Evolutionary conservation across 1,140 invertebrate species (phyloP).

Genomic region (Centruroides sculpturatus): DNA sequence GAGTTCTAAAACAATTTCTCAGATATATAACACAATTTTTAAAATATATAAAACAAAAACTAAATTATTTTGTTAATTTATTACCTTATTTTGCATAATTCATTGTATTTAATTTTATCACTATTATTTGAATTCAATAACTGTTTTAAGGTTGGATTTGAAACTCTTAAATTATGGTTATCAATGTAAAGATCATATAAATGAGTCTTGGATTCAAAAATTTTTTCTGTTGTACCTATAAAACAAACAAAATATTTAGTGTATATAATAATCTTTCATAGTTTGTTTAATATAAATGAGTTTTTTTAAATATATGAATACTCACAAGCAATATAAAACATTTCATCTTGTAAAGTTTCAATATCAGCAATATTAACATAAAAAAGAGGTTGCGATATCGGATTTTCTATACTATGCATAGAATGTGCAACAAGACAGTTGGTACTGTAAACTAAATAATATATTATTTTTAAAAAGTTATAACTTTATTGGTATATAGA

Average conservation of each 20-base stretch:
- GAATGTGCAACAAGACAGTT: conserved; percentile 30
- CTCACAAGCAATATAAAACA: conserved; percentile 32
- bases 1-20: neutral
- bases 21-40: neutral
- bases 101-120: conserved; percentile 13
- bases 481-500: too few relatives aligned
- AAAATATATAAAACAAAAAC: neutral
- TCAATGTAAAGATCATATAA: conserved; percentile 33
- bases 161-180: conserved; percentile 15
- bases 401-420: conserved; percentile 22
- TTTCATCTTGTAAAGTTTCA: conserved; percentile 29
- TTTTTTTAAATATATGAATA: conserved; percentile 1
- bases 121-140: conserved; percentile 7
- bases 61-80: neutral
- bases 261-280: neutral
- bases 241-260: neutral
- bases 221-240: conserved; percentile 34
- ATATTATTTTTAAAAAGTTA: too few relatives aligned
- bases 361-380: conserved; percentile 36
- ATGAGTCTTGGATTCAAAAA: conserved; percentile 32
- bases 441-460: conserved; percentile 32
- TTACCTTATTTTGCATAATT: conserved; percentile 13
- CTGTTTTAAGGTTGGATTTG: conserved; percentile 9
- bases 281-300: neutral
- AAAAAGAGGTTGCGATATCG: conserved; percentile 28